Percentiles rank a stretch among this genome's conserved stretches.
Evolutionary conservation across 2,888 invertebrate genomes (phyloP).

Genomic region (Heteromurus nitidus): DNA sequence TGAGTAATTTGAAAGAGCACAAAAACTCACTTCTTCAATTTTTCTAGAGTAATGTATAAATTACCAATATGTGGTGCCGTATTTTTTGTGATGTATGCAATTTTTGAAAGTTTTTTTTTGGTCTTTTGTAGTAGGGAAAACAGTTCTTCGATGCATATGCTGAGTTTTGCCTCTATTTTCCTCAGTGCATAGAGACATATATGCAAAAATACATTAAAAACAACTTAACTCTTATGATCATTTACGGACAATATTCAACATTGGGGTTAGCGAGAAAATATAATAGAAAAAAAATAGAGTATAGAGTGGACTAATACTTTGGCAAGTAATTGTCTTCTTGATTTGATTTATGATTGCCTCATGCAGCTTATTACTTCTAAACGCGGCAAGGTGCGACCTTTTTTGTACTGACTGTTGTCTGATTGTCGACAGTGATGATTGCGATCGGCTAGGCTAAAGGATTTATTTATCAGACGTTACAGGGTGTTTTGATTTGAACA

Average conservation of each 20-base stretch:
- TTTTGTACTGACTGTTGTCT: slow-evolving; percentile 45
- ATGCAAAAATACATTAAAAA: slow-evolving; percentile 8
- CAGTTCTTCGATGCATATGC: too few species aligned
- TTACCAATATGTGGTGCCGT: background rate
- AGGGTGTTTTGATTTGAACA: background rate
- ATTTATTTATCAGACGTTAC: slow-evolving; percentile 13
- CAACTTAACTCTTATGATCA: too few species aligned
- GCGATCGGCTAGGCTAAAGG: slow-evolving; percentile 19
- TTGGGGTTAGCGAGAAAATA: too few species aligned
- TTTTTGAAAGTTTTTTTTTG: background rate
- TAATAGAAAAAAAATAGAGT: too few species aligned
- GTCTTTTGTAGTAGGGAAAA: too few species aligned
- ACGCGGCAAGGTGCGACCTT: slow-evolving; percentile 61
- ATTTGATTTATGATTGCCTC: slow-evolving; percentile 63
- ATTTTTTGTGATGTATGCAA: background rate
- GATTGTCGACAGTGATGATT: slow-evolving; percentile 22
- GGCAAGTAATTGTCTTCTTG: slow-evolving; percentile 57
- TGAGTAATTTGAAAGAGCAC: background rate
- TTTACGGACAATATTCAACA: too few species aligned
- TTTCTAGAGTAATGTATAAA: background rate
- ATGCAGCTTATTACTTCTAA: slow-evolving; percentile 60
- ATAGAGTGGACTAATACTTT: slow-evolving; percentile 55
- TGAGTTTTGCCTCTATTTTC: too few species aligned
- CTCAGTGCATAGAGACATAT: too few species aligned
- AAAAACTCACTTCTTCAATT: background rate